Conservation (phyloP, 2,888 invertebrate species). For the Anoplius nigerrimus region DNA sequence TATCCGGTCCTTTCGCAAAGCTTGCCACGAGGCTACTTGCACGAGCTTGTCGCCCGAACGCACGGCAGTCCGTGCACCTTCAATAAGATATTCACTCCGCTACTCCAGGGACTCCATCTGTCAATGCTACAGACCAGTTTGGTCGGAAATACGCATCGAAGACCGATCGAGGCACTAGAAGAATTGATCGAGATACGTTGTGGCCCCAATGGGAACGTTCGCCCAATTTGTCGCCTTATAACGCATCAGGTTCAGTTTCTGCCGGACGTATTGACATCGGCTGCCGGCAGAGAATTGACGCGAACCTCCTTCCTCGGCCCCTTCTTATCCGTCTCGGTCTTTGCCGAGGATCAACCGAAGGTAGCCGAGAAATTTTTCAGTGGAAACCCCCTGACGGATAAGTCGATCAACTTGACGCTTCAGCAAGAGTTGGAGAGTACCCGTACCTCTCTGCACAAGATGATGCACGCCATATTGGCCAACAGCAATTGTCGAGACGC, state of each 20-base stretch:
- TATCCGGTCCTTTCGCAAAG: slow-evolving; percentile 83
- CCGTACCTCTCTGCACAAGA: slow-evolving; percentile 85
- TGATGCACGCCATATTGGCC: slow-evolving; percentile 89
- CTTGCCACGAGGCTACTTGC: slow-evolving; percentile 85
- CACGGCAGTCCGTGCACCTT: slow-evolving; percentile 80
- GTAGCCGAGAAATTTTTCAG: slow-evolving; percentile 87
- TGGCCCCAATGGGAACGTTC: slow-evolving; percentile 79
- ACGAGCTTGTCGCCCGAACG: slow-evolving; percentile 81
- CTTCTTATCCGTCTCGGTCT: slow-evolving; percentile 92
- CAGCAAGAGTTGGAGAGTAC: slow-evolving; percentile 89
- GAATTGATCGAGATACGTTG: slow-evolving; percentile 89
- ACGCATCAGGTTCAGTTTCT: slow-evolving; percentile 83
- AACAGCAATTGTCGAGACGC: slow-evolving; percentile 88
- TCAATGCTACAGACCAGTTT: slow-evolving; percentile 83
- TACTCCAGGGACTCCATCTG: slow-evolving; percentile 84
- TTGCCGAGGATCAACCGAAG: slow-evolving; percentile 94
- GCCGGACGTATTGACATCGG: slow-evolving; percentile 84
- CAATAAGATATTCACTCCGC: slow-evolving; percentile 79
- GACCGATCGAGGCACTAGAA: slow-evolving; percentile 84
- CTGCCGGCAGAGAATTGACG: slow-evolving; percentile 90
- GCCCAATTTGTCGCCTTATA: slow-evolving; percentile 86
- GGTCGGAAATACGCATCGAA: slow-evolving; percentile 81
- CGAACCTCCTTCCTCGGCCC: slow-evolving; percentile 92
- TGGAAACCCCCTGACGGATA: slow-evolving; percentile 79
- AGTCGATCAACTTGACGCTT: slow-evolving; percentile 82